Conservation (phyloP, 2,113 vertebrate species). For the Todiramphus chloris region DNA sequence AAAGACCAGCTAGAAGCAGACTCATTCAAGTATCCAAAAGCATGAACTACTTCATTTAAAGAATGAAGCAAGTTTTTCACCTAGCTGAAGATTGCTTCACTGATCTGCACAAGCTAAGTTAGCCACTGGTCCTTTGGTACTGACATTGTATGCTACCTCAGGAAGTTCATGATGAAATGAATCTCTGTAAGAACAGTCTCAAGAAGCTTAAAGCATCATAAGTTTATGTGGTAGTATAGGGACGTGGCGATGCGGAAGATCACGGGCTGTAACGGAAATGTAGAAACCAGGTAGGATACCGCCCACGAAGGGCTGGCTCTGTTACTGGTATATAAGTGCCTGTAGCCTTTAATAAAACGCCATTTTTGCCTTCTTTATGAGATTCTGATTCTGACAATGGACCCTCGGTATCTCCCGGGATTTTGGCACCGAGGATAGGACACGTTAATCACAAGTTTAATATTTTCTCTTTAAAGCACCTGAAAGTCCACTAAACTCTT, state of each 20-base stretch:
- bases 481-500: not conserved
- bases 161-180: not conserved
- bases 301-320: too few species aligned
- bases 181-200: not conserved
- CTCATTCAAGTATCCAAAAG: not conserved
- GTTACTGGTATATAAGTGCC: too few species aligned
- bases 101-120: not conserved
- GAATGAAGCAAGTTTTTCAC: not conserved
- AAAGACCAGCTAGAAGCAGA: not conserved
- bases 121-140: not conserved
- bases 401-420: too few species aligned
- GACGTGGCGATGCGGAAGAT: too few species aligned
- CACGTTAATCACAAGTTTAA: rapidly evolving
- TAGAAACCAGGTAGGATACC: too few species aligned
- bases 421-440: too few species aligned
- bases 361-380: too few species aligned
- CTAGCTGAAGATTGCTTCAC: not conserved
- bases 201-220: not conserved
- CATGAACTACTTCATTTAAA: not conserved
- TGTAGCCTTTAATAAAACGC: too few species aligned
- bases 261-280: too few species aligned
- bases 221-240: too few species aligned
- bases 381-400: too few species aligned
- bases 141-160: not conserved
- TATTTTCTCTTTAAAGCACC: not conserved